Percentiles rank a stretch among this genome's conserved stretches.
Evolutionary conservation across 1,140 invertebrate species (phyloP).

Genomic region (Muscidifurax raptorellus): DNA sequence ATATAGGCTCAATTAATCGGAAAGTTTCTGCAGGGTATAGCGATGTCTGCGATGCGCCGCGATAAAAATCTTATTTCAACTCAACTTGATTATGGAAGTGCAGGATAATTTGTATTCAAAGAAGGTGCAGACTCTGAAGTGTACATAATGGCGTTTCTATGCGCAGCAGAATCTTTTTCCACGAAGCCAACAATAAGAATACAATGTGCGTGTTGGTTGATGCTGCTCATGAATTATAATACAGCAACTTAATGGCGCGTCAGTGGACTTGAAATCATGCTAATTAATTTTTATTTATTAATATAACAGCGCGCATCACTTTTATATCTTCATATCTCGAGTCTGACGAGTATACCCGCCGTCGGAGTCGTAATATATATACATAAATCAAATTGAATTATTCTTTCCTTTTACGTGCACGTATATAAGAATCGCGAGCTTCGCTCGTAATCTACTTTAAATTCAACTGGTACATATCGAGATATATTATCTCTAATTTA

Average conservation of each 20-base stretch:
- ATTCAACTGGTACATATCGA: slow-evolving; percentile 16
- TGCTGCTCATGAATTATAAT: slow-evolving; percentile 2
- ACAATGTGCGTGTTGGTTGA: neutral
- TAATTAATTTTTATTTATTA: slow-evolving; percentile 32
- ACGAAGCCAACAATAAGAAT: slow-evolving; percentile 8
- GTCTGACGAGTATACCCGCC: neutral
- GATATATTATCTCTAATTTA: slow-evolving; percentile 33
- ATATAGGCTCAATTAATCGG: too few relatives aligned
- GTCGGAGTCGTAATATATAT: slow-evolving; percentile 2
- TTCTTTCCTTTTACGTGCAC: neutral
- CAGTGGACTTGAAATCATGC: slow-evolving; percentile 22
- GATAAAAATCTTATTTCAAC: too few relatives aligned
- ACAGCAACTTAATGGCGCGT: neutral
- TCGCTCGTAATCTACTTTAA: slow-evolving; percentile 27
- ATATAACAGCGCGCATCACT: neutral
- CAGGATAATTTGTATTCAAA: neutral
- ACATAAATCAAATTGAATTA: slow-evolving; percentile 37
- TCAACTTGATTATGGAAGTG: neutral
- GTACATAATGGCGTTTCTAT: slow-evolving; percentile 11
- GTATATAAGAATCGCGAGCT: neutral
- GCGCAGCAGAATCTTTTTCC: neutral
- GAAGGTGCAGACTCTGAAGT: neutral
- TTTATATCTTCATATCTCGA: neutral
- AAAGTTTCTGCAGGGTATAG: too few relatives aligned
- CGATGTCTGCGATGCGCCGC: too few relatives aligned